Evolutionary conservation across 1,140 invertebrate genomes (phyloP), one percentile per base, ranked within the genome.

Genomic region (Reticulitermes speratus): DNA sequence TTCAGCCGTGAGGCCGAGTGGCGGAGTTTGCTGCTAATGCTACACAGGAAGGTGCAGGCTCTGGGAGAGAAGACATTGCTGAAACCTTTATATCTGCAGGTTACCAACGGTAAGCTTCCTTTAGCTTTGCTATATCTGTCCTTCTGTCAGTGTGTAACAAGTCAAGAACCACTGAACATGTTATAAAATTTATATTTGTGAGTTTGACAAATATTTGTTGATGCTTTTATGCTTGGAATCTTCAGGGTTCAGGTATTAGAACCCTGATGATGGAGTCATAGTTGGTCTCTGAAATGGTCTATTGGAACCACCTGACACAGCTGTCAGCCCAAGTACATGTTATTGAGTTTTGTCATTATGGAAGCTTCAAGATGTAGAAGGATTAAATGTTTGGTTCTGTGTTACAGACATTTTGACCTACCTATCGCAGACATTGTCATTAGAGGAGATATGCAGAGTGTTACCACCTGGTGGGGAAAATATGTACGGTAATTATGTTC

Each of bases 1-100:
- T 93, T 92, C 88, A 91, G 89, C n/a, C 90, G 90, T 88, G 90
- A 91, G 59, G 90, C 90, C 16, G 92, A 94, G 86, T 94, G 93
- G 93, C 92, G 93, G 86, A 89, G 90, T 86, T 87, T 93, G 25
- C 90, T 93, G 32, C 90, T 92, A 32, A 89, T 91, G 44, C 87
- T 93, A 1, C 91, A 92, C 84, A 88, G 90, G 19, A 90, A 91
- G 89, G 91, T 93, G 83, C 88, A 90, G 48, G 87, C 88, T 84
- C 87, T 91, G n/a, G 89, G 90, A 25, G 88, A 89, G 55, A 90
- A 90, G 86, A 87, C 90, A 86, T 90, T 91, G 87, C 86, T 91
- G 82, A 89, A 91, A 59, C 90, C 89, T 87, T 90, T 92, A 75
- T 93, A 91, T 87, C 90, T 92, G 52, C 92, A 93, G 89, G 91